Percentiles rank a stretch among this genome's conserved stretches.
phyloP scores from a whole-genome alignment of 92 coral and sea anemone genomes.

The Metridium senile region DNA sequence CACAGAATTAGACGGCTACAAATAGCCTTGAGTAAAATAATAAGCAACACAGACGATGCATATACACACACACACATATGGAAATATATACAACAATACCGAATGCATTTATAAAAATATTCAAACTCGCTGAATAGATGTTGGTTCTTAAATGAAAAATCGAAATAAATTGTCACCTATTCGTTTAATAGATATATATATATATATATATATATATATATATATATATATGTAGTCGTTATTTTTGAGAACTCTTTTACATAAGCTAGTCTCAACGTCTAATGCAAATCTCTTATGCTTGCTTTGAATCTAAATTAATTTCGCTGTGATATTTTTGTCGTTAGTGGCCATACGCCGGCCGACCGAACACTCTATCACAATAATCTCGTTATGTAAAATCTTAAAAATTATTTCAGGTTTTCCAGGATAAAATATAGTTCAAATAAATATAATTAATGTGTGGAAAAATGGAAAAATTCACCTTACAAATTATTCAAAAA shows the following conservation, averaged over 20 bases:
- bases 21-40: conserved; percentile 10
- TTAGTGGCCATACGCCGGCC: conserved; percentile 16
- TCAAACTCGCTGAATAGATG: conserved; percentile 16
- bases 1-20: not conserved
- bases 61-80: conserved; percentile 11
- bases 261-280: not conserved
- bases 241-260: not conserved
- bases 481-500: conserved; percentile 17
- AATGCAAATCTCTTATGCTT: conserved; percentile 4
- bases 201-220: not conserved
- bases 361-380: not conserved
- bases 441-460: not conserved
- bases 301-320: conserved; percentile 18
- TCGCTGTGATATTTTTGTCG: conserved; percentile 9
- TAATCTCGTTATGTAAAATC: not conserved
- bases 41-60: not conserved
- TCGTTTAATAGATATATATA: too few species aligned
- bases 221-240: not conserved
- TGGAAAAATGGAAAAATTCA: not conserved
- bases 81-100: conserved; percentile 11
- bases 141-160: not conserved
- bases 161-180: not conserved
- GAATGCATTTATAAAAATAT: conserved; percentile 4
- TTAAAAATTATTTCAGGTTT: not conserved
- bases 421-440: not conserved